Base-by-base conservation (phyloP, 1,140 invertebrate genomes). In the Elymnias hypermnestra region DNA sequence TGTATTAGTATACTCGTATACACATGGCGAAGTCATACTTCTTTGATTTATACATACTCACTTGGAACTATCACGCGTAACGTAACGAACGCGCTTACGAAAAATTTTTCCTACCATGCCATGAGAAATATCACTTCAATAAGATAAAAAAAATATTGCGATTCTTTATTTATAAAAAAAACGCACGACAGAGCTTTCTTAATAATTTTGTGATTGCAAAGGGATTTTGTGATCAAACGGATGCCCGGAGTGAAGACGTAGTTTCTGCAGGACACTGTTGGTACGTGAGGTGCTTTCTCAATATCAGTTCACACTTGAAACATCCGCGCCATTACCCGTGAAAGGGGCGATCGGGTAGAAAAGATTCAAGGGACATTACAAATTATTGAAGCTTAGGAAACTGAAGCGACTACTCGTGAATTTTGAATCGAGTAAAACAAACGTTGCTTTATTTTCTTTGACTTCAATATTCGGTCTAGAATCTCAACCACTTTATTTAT, bases 291-390 rank as follows among this genome's bases (percentile, higher is more conserved):
- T 43, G 57, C 39, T 57, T 61, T 13, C 44, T 44, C 51, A 57
- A 57, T 61, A 55, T 51, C 53, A 45, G 43, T 54, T 48, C 45
- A 39, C 45, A 48, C 36, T 38, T 36, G 45, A 10, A 53, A 49
- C 45, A 39, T 45, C 39, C 51, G 57, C 47, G 38, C 57, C 57
- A 64, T 64, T 64, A 61, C 45, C 51, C 52, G 42, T 57, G 54
- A 52, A 60, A 61, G 51, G 58, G 55, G 48, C 62, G 57, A 54
- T 61, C 57, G 62, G 41, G 53, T 42, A 55, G 51, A 57, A 63
- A 49, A 64, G 62, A 64, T 64, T 64, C 48, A 51, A 51, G 48
- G 48, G 48, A 51, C 35, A 37, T 35, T 26, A 51, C 48, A 51
- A 51, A 51, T 44, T 42, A 51, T 51, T 28, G 40, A 44, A 39